Evolutionary conservation across 1,140 invertebrate species (phyloP).

Genomic region (Plectrocnemia conspersa): DNA sequence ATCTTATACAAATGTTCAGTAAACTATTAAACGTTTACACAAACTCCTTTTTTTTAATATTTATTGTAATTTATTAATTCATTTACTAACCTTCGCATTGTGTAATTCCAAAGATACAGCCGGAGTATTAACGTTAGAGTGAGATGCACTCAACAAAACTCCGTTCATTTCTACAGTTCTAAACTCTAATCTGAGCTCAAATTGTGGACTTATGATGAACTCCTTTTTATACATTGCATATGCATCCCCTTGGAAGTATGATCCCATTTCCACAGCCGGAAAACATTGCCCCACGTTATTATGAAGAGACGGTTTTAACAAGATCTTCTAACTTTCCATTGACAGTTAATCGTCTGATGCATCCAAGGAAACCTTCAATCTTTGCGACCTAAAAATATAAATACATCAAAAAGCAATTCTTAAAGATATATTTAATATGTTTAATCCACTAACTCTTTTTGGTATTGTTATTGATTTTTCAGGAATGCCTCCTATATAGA

Average conservation of each 20-base stretch:
- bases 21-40: no score
- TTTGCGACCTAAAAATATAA: conserved; percentile 52
- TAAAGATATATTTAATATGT: conserved; percentile 23
- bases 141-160: conserved; percentile 69
- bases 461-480: conserved; percentile 50
- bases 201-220: conserved; percentile 56
- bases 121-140: conserved; percentile 55
- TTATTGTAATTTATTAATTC: not conserved
- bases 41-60: no score
- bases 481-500: conserved; percentile 77
- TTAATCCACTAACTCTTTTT: conserved; percentile 43
- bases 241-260: conserved; percentile 79
- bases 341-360: conserved; percentile 69
- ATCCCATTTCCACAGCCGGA: conserved; percentile 75
- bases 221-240: conserved; percentile 65
- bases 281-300: conserved; percentile 83
- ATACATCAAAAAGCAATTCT: conserved; percentile 8
- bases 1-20: no score
- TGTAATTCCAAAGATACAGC: conserved; percentile 71
- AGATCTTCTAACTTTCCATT: conserved; percentile 73
- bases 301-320: conserved; percentile 61
- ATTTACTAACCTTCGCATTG: conserved; percentile 62
- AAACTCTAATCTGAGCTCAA: conserved; percentile 78
- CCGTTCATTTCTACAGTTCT: conserved; percentile 77
- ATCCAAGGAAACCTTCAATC: conserved; percentile 77